Base-by-base conservation (phyloP, 1,140 invertebrate species). In the Nephotettix cincticeps region DNA sequence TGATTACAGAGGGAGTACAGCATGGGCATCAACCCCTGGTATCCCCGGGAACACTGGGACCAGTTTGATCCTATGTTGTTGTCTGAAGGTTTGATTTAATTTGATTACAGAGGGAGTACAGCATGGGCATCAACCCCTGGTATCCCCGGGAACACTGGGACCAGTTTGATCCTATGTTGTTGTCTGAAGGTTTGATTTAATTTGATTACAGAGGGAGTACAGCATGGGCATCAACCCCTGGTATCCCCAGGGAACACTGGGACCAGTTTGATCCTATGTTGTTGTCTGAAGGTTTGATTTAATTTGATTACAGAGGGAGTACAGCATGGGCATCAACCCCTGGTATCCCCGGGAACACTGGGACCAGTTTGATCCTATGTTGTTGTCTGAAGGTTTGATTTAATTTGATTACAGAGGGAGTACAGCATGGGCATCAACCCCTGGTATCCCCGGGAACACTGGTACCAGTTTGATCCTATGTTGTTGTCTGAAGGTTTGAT, bases 121-220 rank as follows among this genome's bases (percentile, higher is more conserved):
- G 85, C 78, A 83, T 76, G 43, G 91, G 91, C 0, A 82, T 88
- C 27, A 87, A 94, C 83, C 91, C 92, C 0, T 93, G 92, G 84
- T 90, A 91, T 77, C 90, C 93, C 0, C 82, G 94, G 28, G 93
- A 96, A 78, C 83, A 92, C 66, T 98, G 95, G 96, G 89, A 96
- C 80, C 90, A 93, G 0, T 97, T 92, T 78, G 95, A 98, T 82
- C 96, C 96, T 0, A 96, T 96, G 88, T 82, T 98, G 17, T 85
- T 98, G 1, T 95, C 94, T 0, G 96, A 98, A 82, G 95, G 94
- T n/a, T n/a, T n/a, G n/a, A n/a, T n/a, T n/a, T n/a, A n/a, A n/a
- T n/a, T n/a, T n/a, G n/a, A n/a, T n/a, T n/a, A n/a, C n/a, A n/a
- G n/a, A n/a, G n/a, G n/a, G n/a, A n/a, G n/a, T n/a, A n/a, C n/a